A percentile compares a stretch with the other conserved stretches of the same genome.
These are phyloP conservation scores for Pherbina coryleti DNA, from an alignment of 2,888 invertebrate species.

Conservation along the genomic window DNA sequence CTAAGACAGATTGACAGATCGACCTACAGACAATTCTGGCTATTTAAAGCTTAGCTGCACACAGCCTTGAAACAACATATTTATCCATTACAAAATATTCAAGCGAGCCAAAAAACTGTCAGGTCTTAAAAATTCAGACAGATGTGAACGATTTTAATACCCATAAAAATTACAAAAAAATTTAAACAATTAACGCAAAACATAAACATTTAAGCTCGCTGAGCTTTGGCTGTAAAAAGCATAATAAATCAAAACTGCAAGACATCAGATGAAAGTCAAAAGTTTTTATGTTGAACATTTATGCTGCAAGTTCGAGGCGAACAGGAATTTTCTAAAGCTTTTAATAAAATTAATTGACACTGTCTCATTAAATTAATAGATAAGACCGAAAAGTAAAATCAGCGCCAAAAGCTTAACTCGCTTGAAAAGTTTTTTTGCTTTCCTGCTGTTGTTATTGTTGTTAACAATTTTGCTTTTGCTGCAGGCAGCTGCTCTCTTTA, in stretches of 20 bases:
- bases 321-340: not conserved
- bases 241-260: not conserved
- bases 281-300: not conserved
- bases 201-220: no score
- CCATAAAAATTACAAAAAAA: no score
- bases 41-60: no score
- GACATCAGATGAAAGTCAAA: not conserved
- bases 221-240: no score
- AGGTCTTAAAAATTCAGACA: not conserved
- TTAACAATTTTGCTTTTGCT: constrained; percentile 2
- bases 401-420: not conserved
- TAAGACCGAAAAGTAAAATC: not conserved
- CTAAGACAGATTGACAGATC: no score
- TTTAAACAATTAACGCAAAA: no score
- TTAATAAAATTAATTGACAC: not conserved
- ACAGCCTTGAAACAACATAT: not conserved
- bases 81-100: not conserved
- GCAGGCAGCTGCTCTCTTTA: not conserved
- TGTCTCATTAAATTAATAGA: not conserved
- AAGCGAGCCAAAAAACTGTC: not conserved
- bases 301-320: not conserved
- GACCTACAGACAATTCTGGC: no score
- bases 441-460: not conserved
- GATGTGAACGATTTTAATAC: not conserved
- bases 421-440: not conserved